Conservation (phyloP, 2,797 vertebrate genomes). For the Clamator glandarius region DNA sequence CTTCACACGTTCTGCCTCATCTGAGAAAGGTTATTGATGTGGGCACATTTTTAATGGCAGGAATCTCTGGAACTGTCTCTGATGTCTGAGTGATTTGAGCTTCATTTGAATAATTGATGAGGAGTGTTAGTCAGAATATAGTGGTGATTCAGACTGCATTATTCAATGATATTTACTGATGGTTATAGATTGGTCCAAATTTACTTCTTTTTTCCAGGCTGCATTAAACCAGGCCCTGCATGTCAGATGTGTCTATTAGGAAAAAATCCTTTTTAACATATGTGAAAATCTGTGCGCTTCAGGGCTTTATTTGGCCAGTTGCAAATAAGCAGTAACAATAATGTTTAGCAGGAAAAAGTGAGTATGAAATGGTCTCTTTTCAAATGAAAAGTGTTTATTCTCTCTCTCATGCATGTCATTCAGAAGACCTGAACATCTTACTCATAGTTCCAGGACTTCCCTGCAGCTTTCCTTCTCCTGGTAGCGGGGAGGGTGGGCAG, state of each 20-base stretch:
- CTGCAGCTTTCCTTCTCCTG: background rate
- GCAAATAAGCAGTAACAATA: background rate
- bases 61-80: slow-evolving; percentile 76
- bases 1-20: slow-evolving; percentile 18
- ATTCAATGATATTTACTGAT: slow-evolving; percentile 33
- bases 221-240: background rate
- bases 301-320: background rate
- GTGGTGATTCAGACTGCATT: slow-evolving; percentile 46
- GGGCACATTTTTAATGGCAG: slow-evolving; percentile 73
- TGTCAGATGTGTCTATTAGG: background rate
- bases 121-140: slow-evolving; percentile 43
- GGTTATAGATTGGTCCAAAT: background rate
- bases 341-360: background rate
- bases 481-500: background rate
- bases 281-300: background rate
- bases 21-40: slow-evolving; percentile 51
- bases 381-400: background rate
- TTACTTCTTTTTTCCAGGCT: background rate
- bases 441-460: background rate
- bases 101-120: slow-evolving; percentile 85
- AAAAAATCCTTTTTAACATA: background rate
- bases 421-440: background rate
- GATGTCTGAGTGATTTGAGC: slow-evolving; percentile 68
- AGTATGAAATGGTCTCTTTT: background rate
- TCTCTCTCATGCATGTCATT: background rate